Percentiles rank a stretch among this genome's conserved stretches.
These are phyloP conservation scores for Emys orbicularis DNA, from an alignment of 2,797 vertebrate genomes.

Conservation along the genomic window DNA sequence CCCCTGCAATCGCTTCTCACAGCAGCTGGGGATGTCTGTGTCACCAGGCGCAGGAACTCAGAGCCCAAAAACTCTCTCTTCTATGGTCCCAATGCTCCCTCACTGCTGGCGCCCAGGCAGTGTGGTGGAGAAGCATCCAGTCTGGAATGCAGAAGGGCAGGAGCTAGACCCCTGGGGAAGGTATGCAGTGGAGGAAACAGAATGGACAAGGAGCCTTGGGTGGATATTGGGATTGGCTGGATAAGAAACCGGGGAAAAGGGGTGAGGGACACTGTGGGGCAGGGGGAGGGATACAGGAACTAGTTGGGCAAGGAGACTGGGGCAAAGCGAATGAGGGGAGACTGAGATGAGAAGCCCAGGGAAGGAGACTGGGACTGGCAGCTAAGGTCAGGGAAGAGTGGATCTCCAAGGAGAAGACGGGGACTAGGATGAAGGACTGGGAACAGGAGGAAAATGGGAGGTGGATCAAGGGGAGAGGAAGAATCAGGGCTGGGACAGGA, in stretches of 20 bases:
- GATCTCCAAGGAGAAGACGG: neutral
- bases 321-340: neutral
- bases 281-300: neutral
- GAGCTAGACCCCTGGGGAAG: neutral
- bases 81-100: neutral
- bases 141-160: neutral
- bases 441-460: neutral
- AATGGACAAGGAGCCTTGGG: neutral
- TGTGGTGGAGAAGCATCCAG: neutral
- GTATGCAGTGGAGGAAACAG: neutral
- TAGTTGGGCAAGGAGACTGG: neutral
- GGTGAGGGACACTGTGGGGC: neutral
- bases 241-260: neutral
- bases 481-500: conserved; percentile 6
- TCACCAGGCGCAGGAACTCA: neutral
- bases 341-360: neutral
- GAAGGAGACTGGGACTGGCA: neutral
- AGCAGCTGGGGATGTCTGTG: neutral
- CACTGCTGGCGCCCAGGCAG: rapidly evolving
- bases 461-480: conserved; percentile 2
- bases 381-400: neutral
- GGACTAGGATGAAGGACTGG: neutral
- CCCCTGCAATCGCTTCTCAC: neutral
- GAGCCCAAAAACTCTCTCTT: neutral
- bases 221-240: neutral